Percentiles rank a stretch among this genome's conserved stretches.
These are phyloP conservation scores for Pampus argenteus DNA, from an alignment of 2,797 vertebrate genomes.

Conservation along the genomic window DNA sequence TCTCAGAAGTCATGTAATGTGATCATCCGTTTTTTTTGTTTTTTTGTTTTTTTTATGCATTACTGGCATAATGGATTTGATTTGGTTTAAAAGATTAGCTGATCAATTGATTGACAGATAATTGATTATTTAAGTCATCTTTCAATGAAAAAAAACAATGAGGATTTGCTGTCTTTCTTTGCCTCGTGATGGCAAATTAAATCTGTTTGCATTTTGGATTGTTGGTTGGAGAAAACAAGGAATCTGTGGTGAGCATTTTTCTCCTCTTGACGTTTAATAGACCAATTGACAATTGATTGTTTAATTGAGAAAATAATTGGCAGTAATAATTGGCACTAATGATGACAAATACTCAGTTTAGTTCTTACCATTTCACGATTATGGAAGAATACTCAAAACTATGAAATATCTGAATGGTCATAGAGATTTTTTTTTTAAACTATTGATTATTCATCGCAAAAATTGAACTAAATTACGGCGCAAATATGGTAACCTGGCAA, in stretches of 20 bases:
- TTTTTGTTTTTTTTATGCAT: too few relatives aligned
- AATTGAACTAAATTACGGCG: background rate
- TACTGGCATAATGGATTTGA: background rate
- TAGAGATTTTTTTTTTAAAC: background rate
- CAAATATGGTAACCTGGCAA: background rate
- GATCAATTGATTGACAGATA: too few relatives aligned
- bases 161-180: too few relatives aligned
- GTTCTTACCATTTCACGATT: background rate
- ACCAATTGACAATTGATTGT: background rate
- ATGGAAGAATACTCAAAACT: background rate
- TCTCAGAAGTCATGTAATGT: too few relatives aligned
- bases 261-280: background rate
- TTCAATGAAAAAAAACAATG: too few relatives aligned
- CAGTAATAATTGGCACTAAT: background rate
- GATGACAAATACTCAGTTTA: background rate
- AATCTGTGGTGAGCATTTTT: too few relatives aligned
- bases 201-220: too few relatives aligned
- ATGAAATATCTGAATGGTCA: background rate
- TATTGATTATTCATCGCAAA: background rate
- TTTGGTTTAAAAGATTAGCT: background rate
- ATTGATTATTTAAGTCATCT: too few relatives aligned
- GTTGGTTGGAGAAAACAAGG: too few relatives aligned
- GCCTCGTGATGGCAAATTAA: too few relatives aligned
- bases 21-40: background rate
- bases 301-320: background rate